Percentiles rank a stretch among this genome's conserved stretches.
phyloP scores from a whole-genome alignment of 2,113 vertebrate species.

The Petrocephalus zakoni region DNA sequence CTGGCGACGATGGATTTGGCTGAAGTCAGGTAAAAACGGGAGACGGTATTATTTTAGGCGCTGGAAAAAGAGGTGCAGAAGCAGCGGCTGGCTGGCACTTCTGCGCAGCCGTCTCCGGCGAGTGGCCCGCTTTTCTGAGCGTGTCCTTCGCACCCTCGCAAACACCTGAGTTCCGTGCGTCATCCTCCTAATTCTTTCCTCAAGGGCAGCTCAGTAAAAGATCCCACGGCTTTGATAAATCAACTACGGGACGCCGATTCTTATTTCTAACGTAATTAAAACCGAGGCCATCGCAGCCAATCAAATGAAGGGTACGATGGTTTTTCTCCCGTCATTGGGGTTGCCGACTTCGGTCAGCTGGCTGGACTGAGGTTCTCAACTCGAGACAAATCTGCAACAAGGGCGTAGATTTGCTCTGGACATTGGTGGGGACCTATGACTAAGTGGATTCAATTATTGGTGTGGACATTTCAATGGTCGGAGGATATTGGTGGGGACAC shows the following conservation, averaged over 20 bases:
- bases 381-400: too few species aligned
- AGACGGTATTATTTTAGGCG: background rate
- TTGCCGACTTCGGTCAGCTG: too few species aligned
- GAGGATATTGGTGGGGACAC: too few species aligned
- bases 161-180: constrained; percentile 24
- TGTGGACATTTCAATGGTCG: too few species aligned
- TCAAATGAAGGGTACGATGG: background rate
- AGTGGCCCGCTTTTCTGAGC: background rate
- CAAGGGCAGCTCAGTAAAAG: constrained; percentile 16
- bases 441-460: too few species aligned
- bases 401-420: too few species aligned
- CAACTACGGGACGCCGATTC: constrained; percentile 3
- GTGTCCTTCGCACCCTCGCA: background rate
- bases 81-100: background rate
- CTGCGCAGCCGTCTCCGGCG: background rate
- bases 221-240: constrained; percentile 21
- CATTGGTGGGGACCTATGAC: too few species aligned
- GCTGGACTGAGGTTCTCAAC: too few species aligned
- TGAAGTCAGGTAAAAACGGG: background rate
- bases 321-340: background rate
- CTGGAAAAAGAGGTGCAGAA: background rate
- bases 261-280: constrained; percentile 23
- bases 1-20: background rate
- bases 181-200: constrained; percentile 19
- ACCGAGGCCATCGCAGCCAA: background rate